Evolutionary conservation across 2,888 invertebrate species (phyloP).

Genomic region (Zootermopsis nevadensis): DNA sequence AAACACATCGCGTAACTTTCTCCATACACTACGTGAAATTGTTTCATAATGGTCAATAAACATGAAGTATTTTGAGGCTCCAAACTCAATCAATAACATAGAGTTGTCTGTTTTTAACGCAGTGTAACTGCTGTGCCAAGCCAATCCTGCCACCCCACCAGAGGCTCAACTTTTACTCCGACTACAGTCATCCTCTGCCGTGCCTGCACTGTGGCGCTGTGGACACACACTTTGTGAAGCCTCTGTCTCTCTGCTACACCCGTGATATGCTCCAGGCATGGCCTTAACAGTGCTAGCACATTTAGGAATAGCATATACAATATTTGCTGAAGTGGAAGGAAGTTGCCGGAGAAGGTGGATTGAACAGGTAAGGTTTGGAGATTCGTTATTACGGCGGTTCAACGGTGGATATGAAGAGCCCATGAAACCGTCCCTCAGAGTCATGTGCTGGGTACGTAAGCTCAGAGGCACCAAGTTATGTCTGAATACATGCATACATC

Average conservation of each 20-base stretch:
- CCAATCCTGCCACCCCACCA: constrained; percentile 88
- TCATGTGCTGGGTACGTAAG: background rate
- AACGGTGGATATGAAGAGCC: background rate
- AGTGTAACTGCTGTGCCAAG: constrained; percentile 95
- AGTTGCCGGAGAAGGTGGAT: constrained; percentile 2
- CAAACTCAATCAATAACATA: too few species aligned
- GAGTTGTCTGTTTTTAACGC: constrained; percentile 59
- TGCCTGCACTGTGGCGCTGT: constrained; percentile 92
- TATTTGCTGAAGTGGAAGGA: background rate
- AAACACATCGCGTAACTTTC: too few species aligned
- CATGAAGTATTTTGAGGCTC: too few species aligned
- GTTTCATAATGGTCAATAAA: too few species aligned
- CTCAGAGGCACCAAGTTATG: background rate
- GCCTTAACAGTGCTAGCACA: constrained; percentile 80
- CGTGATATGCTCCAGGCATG: constrained; percentile 76
- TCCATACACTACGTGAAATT: too few species aligned
- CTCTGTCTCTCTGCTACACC: constrained; percentile 85
- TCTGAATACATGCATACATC: background rate
- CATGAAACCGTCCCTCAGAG: constrained; percentile 7
- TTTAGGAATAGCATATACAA: constrained; percentile 13
- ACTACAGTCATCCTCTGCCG: constrained; percentile 91
- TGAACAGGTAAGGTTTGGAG: background rate
- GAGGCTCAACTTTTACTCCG: constrained; percentile 91
- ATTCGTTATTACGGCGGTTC: background rate
- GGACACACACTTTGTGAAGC: constrained; percentile 96